Percentiles rank a stretch among this genome's conserved stretches.
Conservation (phyloP, 2,113 vertebrate genomes). For the Steatornis caripensis region DNA sequence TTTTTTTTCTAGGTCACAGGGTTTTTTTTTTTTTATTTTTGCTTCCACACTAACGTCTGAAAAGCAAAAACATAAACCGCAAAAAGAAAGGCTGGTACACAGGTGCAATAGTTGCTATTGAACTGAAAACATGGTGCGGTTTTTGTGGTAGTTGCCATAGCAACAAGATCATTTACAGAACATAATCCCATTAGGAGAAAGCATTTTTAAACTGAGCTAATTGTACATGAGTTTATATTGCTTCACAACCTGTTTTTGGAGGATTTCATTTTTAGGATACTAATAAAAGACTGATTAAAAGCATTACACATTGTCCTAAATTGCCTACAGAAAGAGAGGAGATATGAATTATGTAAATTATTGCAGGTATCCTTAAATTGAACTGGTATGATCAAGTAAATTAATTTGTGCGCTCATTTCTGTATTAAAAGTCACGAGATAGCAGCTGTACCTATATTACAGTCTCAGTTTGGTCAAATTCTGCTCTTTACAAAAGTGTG, state of each 20-base stretch:
- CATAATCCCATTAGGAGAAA: conserved; percentile 72
- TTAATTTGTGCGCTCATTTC: conserved; percentile 24
- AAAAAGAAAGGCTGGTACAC: conserved; percentile 53
- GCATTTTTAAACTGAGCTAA: conserved; percentile 69
- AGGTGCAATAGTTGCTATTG: conserved; percentile 68
- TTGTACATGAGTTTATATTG: conserved; percentile 70
- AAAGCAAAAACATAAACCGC: conserved; percentile 32
- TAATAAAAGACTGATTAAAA: conserved; percentile 63
- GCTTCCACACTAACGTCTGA: not conserved
- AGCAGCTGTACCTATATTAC: not conserved
- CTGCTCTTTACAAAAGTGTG: not conserved
- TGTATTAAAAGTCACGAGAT: not conserved
- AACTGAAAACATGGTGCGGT: conserved; percentile 50
- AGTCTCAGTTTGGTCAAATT: not conserved
- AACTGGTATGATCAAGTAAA: not conserved
- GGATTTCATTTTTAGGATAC: conserved; percentile 56
- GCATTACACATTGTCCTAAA: conserved; percentile 50
- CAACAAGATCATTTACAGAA: conserved; percentile 72
- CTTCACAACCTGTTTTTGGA: conserved; percentile 64
- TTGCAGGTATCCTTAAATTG: conserved; percentile 26
- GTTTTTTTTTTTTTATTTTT: conserved; percentile 22
- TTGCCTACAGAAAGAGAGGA: conserved; percentile 45
- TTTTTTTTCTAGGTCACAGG: conserved; percentile 41
- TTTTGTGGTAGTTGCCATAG: conserved; percentile 72
- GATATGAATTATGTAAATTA: conserved; percentile 59